Percentiles rank a stretch among this genome's conserved stretches.
These are phyloP conservation scores for Cossypha caffra DNA, from an alignment of 2,797 vertebrate genomes.

Conservation along the genomic window DNA sequence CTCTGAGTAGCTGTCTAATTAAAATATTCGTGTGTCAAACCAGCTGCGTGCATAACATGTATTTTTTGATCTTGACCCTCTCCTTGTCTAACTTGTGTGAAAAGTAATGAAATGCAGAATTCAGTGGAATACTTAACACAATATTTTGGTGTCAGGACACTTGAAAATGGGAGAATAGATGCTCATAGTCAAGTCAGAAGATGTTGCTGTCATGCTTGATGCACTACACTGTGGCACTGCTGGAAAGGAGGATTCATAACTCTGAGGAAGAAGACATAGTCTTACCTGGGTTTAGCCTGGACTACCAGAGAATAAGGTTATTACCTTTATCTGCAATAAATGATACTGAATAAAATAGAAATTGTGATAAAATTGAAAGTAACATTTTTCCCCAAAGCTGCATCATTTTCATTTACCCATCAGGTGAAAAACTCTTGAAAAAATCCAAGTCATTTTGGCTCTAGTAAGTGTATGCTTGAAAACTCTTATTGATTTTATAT, in stretches of 20 bases:
- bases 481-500: not conserved
- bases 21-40: not conserved
- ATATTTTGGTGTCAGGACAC: not conserved
- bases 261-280: not conserved
- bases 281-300: not conserved
- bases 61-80: not conserved
- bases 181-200: not conserved
- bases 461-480: not conserved
- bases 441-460: not conserved
- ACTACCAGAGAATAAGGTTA: not conserved
- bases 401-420: not conserved
- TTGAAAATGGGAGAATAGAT: not conserved
- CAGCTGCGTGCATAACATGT: not conserved
- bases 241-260: not conserved
- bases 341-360: not conserved
- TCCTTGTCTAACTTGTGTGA: not conserved
- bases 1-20: slow-evolving; percentile 16
- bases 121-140: not conserved
- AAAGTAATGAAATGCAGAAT: not conserved
- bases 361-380: not conserved
- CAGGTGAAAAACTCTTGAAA: not conserved
- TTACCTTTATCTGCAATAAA: not conserved
- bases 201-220: not conserved
- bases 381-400: not conserved
- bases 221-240: not conserved